Evolutionary conservation across 2,888 invertebrate species (phyloP).

Genomic region (Caenorhabditis uteleia): DNA sequence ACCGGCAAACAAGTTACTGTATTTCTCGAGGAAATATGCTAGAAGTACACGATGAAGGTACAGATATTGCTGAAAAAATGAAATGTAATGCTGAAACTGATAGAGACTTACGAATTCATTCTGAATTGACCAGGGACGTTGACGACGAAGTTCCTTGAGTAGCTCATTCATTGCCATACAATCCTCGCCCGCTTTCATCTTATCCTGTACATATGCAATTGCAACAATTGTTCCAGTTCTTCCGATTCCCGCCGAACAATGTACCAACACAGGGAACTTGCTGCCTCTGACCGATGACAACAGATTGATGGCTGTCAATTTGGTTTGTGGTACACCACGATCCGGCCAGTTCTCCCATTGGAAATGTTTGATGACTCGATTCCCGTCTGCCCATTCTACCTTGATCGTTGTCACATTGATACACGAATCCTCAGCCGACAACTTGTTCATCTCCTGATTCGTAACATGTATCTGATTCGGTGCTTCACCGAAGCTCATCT

Average conservation of each 20-base stretch:
- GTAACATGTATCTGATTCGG: slow-evolving; percentile 22
- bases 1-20: slow-evolving; percentile 15
- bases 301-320: slow-evolving; percentile 28
- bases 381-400: slow-evolving; percentile 25
- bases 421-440: slow-evolving; percentile 19
- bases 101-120: slow-evolving; percentile 35
- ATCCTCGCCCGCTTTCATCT: slow-evolving; percentile 30
- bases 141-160: slow-evolving; percentile 40
- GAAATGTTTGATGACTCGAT: slow-evolving; percentile 35
- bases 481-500: slow-evolving; percentile 27
- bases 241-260: slow-evolving; percentile 60
- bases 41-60: slow-evolving; percentile 43
- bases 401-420: slow-evolving; percentile 25
- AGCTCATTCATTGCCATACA: slow-evolving; percentile 37
- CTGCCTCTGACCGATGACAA: slow-evolving; percentile 37
- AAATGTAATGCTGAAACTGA: too few species aligned
- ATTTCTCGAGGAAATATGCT: slow-evolving; percentile 43
- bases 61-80: slow-evolving; percentile 32
- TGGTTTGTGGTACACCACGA: slow-evolving; percentile 37
- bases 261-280: slow-evolving; percentile 46
- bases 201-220: slow-evolving; percentile 45
- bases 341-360: slow-evolving; percentile 59
- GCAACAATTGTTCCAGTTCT: slow-evolving; percentile 54
- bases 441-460: slow-evolving; percentile 6
- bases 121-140: slow-evolving; percentile 48